Evolutionary conservation across 30 jellyfish, hydroid and myxozoan genomes (phyloP).

Genomic region (Hydra vulgaris): DNA sequence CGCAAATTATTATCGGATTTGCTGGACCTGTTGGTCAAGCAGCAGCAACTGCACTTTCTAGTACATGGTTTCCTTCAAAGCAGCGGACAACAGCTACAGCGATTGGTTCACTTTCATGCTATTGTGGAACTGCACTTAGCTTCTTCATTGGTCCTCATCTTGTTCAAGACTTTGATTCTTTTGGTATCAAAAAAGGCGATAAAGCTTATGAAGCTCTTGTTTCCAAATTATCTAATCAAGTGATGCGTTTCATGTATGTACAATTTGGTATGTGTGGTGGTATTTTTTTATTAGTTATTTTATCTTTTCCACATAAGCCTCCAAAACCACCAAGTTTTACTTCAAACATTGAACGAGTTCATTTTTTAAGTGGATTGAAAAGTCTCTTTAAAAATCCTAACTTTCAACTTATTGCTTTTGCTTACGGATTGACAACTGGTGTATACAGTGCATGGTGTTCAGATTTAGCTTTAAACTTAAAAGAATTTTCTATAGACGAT

Average conservation of each 20-base stretch:
- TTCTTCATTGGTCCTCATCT: constrained; percentile 80
- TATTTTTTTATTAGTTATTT: constrained; percentile 43
- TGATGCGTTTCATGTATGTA: constrained; percentile 65
- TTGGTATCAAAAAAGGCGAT: neutral
- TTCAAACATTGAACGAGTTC: constrained; percentile 76
- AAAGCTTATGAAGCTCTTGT: constrained; percentile 11
- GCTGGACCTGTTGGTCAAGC: constrained; percentile 97
- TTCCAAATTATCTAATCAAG: constrained; percentile 29
- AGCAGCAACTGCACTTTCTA: constrained; percentile 89
- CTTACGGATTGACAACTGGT: constrained; percentile 95
- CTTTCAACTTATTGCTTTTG: constrained; percentile 88
- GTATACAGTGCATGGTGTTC: constrained; percentile 99
- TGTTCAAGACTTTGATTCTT: constrained; percentile 50
- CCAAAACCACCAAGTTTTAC: constrained; percentile 96
- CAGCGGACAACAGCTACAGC: constrained; percentile 99
- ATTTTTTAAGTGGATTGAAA: constrained; percentile 56
- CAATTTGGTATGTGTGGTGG: constrained; percentile 75
- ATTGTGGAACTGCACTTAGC: constrained; percentile 95
- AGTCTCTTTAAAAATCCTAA: constrained; percentile 61
- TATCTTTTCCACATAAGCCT: constrained; percentile 85
- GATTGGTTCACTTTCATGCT: constrained; percentile 80
- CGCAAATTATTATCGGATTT: constrained; percentile 82
- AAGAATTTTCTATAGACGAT: constrained; percentile 56
- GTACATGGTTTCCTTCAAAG: constrained; percentile 97
- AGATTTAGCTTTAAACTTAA: constrained; percentile 80